Evolutionary conservation across 2,888 invertebrate genomes (phyloP), one percentile per base, ranked within the genome.

Genomic region (Lepetodrilus schrolli): DNA sequence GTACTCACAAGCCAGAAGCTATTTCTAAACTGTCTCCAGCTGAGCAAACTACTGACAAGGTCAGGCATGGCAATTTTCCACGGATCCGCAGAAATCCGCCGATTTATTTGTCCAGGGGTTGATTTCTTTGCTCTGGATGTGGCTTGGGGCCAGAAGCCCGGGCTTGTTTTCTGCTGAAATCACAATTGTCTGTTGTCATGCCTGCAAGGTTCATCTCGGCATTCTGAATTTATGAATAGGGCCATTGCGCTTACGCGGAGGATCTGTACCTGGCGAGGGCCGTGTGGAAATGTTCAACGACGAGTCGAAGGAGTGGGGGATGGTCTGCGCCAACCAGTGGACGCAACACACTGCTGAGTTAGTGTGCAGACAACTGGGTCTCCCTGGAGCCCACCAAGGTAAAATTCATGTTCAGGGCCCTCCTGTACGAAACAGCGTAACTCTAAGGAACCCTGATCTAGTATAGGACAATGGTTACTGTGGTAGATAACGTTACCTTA

Each of bases 301-400:
- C 49, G 23, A 79, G 5, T 75, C 74, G 4, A 66, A 75, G 10
- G 58, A 77, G 43, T 83, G 82, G 80, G 78, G 82, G 5, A 76
- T 78, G 8, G 72, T 86, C 8, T 87, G 87, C 77, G 83, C 81
- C 23, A 82, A 83, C 66, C 77, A 81, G 30, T 83, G 85, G 84
- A 78, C 80, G n/a, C 65, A 73, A 20, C 21, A 58, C 1, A 75
- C 77, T 7, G 83, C 83, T 2, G 80, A 83, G 70, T 76, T 84
- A 0, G 79, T 79, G 5, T 87, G 87, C 70, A 80, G 73, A 74
- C 87, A 87, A 70, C 76, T 83, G 0, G 86, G 87, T 2, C 82
- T 84, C 48, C 75, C 84, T 5, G 85, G 83, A 10, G 83, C 82
- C 2, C 68, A 75, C 66, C 38, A 43, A 47, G 83, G 87, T 86